phyloP scores from a whole-genome alignment of 1,140 invertebrate genomes.

The Tetramorium parvispinum region DNA sequence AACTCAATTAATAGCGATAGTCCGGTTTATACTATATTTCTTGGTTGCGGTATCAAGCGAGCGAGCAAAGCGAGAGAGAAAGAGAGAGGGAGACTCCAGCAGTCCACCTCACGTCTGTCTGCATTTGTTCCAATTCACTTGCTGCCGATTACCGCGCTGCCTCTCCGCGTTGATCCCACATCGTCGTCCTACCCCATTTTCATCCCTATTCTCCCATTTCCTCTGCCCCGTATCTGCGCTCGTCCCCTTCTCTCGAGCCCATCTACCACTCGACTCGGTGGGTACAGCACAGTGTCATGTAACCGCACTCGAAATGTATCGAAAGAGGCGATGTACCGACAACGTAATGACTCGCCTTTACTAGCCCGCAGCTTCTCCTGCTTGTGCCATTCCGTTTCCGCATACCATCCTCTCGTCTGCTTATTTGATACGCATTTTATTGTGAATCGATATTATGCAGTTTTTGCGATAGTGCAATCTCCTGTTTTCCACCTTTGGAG shows the following conservation, averaged over 20 bases:
- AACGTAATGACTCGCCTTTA: conserved; percentile 53
- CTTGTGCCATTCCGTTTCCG: conserved; percentile 23
- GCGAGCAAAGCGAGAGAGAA: neutral
- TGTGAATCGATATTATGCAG: conserved; percentile 54
- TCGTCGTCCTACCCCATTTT: conserved; percentile 72
- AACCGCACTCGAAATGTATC: conserved; percentile 75
- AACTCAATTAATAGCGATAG: conserved; percentile 75
- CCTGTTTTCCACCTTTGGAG: neutral
- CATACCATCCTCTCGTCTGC: neutral
- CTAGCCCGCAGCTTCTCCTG: conserved; percentile 21
- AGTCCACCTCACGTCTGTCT: conserved; percentile 78
- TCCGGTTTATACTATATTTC: conserved; percentile 74
- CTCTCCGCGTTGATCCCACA: conserved; percentile 61
- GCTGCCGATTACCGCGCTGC: conserved; percentile 78
- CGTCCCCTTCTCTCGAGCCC: conserved; percentile 11
- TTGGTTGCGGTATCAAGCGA: conserved; percentile 73
- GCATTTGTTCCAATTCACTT: conserved; percentile 82
- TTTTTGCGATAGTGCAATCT: neutral
- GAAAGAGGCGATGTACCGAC: conserved; percentile 61
- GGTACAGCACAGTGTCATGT: conserved; percentile 72
- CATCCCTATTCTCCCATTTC: conserved; percentile 75
- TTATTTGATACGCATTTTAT: conserved; percentile 42
- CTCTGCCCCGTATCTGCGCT: conserved; percentile 36
- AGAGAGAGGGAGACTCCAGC: conserved; percentile 43
- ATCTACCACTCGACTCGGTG: conserved; percentile 50